A percentile compares a stretch with the other conserved stretches of the same genome.
Conservation (phyloP, 2,797 vertebrate genomes). For the Pantherophis alleghaniensis region DNA sequence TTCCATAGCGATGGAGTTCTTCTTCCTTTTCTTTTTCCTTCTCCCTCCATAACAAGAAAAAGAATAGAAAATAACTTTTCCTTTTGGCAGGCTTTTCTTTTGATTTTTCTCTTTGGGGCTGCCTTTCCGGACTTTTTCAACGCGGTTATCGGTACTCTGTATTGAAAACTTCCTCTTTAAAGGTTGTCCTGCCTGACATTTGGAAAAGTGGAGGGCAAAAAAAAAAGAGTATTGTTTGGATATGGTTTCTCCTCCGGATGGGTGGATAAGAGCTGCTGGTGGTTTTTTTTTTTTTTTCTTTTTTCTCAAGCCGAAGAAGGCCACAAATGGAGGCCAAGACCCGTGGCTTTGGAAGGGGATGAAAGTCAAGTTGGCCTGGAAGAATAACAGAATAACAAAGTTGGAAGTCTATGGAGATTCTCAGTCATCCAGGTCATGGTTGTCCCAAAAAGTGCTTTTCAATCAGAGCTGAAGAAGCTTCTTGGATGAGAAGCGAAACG, state of each 20-base stretch:
- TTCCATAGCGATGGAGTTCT: neutral
- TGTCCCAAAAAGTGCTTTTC: too few species aligned
- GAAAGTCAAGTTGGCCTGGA: too few species aligned
- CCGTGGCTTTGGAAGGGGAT: neutral
- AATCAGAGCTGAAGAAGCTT: neutral
- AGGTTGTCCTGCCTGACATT: neutral
- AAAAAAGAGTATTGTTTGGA: neutral
- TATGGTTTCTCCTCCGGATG: neutral
- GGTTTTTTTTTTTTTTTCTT: too few species aligned
- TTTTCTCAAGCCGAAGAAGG: too few species aligned
- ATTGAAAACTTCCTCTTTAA: neutral
- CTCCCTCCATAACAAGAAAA: neutral
- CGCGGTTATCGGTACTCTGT: neutral
- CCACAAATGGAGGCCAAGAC: neutral
- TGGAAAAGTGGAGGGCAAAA: neutral
- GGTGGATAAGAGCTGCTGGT: neutral
- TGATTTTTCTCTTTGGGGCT: neutral
- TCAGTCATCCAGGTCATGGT: neutral
- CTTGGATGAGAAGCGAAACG: neutral
- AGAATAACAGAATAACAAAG: neutral
- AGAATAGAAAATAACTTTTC: neutral
- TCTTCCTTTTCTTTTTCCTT: neutral
- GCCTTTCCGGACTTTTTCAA: neutral
- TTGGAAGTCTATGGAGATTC: neutral
- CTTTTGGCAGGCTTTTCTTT: neutral